Base-by-base conservation (phyloP, 2,797 vertebrate genomes). In the Aldrovandia affinis region DNA sequence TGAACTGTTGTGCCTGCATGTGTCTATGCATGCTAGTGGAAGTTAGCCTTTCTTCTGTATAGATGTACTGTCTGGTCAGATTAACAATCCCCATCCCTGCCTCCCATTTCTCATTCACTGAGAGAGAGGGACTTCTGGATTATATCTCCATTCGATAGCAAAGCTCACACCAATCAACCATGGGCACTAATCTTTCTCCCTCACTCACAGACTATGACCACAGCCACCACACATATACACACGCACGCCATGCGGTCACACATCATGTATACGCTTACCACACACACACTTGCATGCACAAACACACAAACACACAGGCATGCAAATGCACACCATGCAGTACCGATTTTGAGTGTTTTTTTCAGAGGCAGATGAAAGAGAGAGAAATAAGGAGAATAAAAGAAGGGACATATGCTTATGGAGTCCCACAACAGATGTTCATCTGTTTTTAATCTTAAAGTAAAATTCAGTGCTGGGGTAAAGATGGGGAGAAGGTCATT, bases 111-210 rank as follows among this genome's bases (percentile, higher is more conserved):
- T 57, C 50, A 15, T 28, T 30, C 25, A 47, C 80, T 65, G 8
- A 63, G 57, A 85, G 68, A 54, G 85, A 84, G 70, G 42, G 84
- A 81, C 79, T 83, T 87, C 79, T 82, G 92, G 94, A 95, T 94
- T 95, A 95, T 88, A 92, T 92, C 90, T 92, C 91, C 78, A 93
- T 92, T 91, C 88, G 87, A 90, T 89, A 90, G 89, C 91, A 95
- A 93, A 95, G 89, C 92, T 92, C 91, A 93, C 92, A 93, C 90
- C 89, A 93, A 94, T 96, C 94, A 95, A 87, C 90, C 83, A 77
- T 82, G 87, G 92, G 86, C 90, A 91, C 87, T 94, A 94, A 94
- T 90, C 28, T 36, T 25, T 12, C n/a, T 10, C 36, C n/a, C 81
- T 52, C 78, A 54, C 39, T 47, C 77, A 78, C 77, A 78, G 33